Evolutionary conservation across 2,888 invertebrate species (phyloP), one percentile per base, ranked within the genome.

Genomic region (Xanthorhoe spadicearia): DNA sequence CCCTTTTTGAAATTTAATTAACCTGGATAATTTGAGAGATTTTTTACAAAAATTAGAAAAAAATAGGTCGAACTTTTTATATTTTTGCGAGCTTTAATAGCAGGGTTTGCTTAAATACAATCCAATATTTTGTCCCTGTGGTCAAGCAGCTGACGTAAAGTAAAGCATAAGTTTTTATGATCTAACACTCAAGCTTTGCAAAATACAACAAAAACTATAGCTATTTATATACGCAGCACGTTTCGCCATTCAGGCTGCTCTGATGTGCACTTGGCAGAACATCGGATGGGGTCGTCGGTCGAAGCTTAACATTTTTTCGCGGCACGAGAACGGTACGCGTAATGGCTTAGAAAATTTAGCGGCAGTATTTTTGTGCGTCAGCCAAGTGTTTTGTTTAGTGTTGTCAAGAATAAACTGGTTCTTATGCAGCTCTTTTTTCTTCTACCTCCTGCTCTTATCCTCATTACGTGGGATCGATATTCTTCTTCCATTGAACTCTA

Each of bases 261-360:
- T 73, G 75, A 77, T 75, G 80, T 76, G 76, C 72, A 74, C 65
- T 77, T 76, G 75, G 70, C 77, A 71, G 79, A 82, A 82, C 80
- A 79, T 80, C 69, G 75, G 77, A 78, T 75, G 71, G 72, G 73
- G 70, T 70, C 71, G 70, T 70, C 71, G 66, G 63, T 53, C 38
- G 74, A 71, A 74, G 70, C 76, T 74, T 73, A 78, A 76, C 70
- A 80, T 82, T 83, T 82, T 83, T 83, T 76, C 78, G 72, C 76
- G 72, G 71, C 70, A 70, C 60, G 70, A 72, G 71, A 70, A 70
- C 70, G 71, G 59, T 70, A 64, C 69, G 74, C 69, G 74, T 85
- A 86, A 87, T 84, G 85, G 81, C 79, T 81, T 77, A 69, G 84
- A 86, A 87, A 85, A 84, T 83, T 83, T 75, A 74, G 72, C 77